A percentile compares a stretch with the other conserved stretches of the same genome.
Conservation (phyloP, 2,797 vertebrate genomes). For the Prionace glauca region DNA sequence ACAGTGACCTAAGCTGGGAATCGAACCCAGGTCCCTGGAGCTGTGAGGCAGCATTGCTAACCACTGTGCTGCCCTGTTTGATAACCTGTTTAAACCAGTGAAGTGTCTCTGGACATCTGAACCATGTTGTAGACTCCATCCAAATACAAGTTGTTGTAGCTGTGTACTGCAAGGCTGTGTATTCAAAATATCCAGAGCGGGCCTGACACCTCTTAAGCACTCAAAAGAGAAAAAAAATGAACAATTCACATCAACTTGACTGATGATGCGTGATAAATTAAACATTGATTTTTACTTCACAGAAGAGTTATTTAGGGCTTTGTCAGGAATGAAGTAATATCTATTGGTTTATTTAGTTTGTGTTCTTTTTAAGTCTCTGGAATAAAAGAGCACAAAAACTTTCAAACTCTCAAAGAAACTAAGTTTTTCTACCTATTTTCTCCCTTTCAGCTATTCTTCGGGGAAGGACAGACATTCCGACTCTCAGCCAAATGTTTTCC, state of each 20-base stretch:
- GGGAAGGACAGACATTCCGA: background rate
- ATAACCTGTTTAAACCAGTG: background rate
- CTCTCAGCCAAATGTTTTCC: background rate
- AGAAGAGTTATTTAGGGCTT: constrained; percentile 22
- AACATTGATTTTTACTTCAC: constrained; percentile 34
- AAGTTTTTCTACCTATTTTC: background rate
- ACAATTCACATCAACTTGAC: constrained; percentile 19
- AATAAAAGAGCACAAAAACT: background rate
- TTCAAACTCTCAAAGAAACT: background rate
- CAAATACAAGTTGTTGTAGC: background rate
- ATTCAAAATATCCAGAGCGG: background rate
- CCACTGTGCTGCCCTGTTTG: too few species aligned
- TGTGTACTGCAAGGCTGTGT: too few species aligned
- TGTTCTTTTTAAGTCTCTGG: background rate
- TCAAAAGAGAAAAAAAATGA: constrained; percentile 23
- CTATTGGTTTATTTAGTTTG: background rate
- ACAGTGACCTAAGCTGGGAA: too few species aligned
- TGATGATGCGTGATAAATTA: constrained; percentile 34
- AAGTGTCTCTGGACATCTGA: background rate
- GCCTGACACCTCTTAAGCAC: background rate
- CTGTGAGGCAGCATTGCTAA: too few species aligned
- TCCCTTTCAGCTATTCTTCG: background rate
- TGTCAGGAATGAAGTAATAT: constrained; percentile 22
- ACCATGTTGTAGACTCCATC: background rate
- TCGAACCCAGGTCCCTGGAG: too few species aligned